phyloP scores from a whole-genome alignment of 2,888 invertebrate genomes.

The Heliconius cydno region DNA sequence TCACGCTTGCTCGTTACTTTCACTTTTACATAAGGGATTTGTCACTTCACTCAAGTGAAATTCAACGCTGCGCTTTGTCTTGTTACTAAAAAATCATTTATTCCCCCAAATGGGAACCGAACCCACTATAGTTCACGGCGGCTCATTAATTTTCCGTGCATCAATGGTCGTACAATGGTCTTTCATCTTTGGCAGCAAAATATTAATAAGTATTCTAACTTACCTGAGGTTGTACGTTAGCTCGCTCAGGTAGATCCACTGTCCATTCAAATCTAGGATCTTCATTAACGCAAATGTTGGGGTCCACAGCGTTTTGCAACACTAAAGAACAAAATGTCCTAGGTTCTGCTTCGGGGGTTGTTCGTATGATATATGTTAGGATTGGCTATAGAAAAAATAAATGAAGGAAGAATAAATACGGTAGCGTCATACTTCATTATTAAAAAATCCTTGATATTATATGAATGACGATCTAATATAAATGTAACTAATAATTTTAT shows the following conservation, averaged over 20 bases:
- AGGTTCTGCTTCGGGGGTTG: constrained; percentile 77
- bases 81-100: too few relatives aligned
- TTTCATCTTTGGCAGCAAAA: not conserved
- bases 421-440: not conserved
- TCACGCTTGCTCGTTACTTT: too few relatives aligned
- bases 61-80: too few relatives aligned
- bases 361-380: constrained; percentile 84
- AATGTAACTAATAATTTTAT: not conserved
- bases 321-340: constrained; percentile 83
- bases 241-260: constrained; percentile 67
- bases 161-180: not conserved
- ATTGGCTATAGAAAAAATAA: constrained; percentile 78
- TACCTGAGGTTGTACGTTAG: constrained; percentile 32
- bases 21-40: too few relatives aligned
- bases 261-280: constrained; percentile 80
- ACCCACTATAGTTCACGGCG: too few relatives aligned
- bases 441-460: not conserved
- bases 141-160: not conserved
- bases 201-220: not conserved
- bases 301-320: constrained; percentile 70
- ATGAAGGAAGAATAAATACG: not conserved
- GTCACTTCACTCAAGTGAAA: too few relatives aligned
- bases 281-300: constrained; percentile 66
- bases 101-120: too few relatives aligned
- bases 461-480: not conserved